These are phyloP conservation scores for Melinopterus prodromus DNA, from an alignment of 2,888 invertebrate species.

Conservation along the genomic window DNA sequence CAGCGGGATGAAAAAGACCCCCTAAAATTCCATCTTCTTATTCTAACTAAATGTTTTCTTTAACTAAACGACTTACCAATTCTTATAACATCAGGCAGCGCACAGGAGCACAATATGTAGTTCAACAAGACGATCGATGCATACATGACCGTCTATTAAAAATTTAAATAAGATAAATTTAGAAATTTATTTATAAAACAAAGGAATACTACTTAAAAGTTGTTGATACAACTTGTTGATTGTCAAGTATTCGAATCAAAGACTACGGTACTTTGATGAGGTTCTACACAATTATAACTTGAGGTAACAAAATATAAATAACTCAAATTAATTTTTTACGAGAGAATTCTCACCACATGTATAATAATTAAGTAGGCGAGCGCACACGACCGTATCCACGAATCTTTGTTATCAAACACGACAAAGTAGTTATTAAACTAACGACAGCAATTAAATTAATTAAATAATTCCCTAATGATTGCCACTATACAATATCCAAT, in stretches of 20 bases:
- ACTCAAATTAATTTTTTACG: no score
- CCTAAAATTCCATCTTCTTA: conserved; percentile 63
- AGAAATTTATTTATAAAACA: background rate
- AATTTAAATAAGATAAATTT: no score
- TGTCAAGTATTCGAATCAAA: no score
- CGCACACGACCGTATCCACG: no score
- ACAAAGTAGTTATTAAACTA: background rate
- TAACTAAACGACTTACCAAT: conserved; percentile 58
- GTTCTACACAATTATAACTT: no score
- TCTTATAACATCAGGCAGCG: conserved; percentile 63
- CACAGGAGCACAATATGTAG: conserved; percentile 34
- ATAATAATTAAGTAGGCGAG: no score
- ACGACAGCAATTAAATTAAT: background rate
- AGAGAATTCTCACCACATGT: no score
- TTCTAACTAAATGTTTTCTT: conserved; percentile 6
- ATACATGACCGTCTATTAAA: background rate
- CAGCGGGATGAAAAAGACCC: conserved; percentile 87
- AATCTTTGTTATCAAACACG: no score
- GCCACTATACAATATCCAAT: background rate
- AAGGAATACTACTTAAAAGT: background rate
- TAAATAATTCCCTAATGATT: background rate
- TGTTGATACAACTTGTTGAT: no score
- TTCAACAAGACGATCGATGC: background rate
- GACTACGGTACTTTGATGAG: no score
- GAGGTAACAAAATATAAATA: no score